Evolutionary conservation across 2,797 vertebrate species (phyloP), one percentile per base, ranked within the genome.

Genomic region (Neosilurus mollespiculum): DNA sequence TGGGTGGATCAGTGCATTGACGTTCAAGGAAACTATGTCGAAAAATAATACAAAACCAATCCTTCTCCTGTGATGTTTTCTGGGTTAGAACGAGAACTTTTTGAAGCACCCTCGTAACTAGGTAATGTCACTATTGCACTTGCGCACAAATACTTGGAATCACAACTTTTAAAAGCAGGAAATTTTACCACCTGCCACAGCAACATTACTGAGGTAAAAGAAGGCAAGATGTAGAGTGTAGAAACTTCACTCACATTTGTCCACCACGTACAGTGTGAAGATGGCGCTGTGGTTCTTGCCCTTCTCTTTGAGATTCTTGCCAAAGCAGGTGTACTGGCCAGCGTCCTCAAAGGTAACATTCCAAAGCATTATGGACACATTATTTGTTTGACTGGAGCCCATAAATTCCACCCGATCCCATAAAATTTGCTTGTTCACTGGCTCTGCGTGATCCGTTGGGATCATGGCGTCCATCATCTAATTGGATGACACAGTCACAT

Each of bases 241-340:
- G 16, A 34, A n/a, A 61, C 80, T 26, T n/a, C 56, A 81, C 97
- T 94, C 92, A 99, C 98, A 61, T 89, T 97, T 93, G 0, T 97
- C 95, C 18, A 98, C 96, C 71, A 99, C 97, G 0, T 92, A 91
- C 58, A 99, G 96, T 73, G 90, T 82, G 88, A 98, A 94, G 88
- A 94, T 92, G 86, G 96, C 95, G 0, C 94, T 96, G 93, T 96
- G 95, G 89, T 96, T 90, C 11, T 88, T 93, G 0, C 89, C 66
- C 87, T 89, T 96, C 92, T 99, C 98, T 92, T 93, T 97, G 86
- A 95, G 96, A 92, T 99, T 99, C 89, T 88, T 94, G 89, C 97
- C 98, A 0, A 93, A 93, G 86, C 98, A 99, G 0, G 93, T 98
- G 89, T 98, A 99, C 30, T 92, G 87, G 59, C 98, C 98, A 0